Conservation (phyloP, 2,113 vertebrate species). For the Microcebus lehilahytsara region DNA sequence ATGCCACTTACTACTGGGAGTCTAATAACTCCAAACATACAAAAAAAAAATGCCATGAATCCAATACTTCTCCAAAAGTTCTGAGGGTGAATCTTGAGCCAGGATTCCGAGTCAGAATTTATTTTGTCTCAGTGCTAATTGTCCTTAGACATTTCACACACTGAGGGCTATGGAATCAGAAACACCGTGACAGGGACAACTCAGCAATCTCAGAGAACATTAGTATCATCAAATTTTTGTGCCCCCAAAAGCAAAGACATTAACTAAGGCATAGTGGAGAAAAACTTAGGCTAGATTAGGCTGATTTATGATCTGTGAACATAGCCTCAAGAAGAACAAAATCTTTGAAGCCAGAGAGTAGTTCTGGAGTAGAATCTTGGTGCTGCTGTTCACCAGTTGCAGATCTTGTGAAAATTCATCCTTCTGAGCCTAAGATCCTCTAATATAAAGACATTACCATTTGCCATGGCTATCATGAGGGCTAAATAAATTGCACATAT, state of each 20-base stretch:
- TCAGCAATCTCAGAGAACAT: background rate
- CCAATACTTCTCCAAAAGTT: background rate
- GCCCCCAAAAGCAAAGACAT: background rate
- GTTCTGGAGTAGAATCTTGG: too few species aligned
- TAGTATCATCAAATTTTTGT: background rate
- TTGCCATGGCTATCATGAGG: background rate
- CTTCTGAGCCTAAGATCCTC: background rate
- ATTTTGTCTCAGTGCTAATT: background rate
- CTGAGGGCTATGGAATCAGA: background rate
- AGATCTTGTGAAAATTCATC: background rate
- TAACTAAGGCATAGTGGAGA: too few species aligned
- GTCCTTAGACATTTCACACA: background rate
- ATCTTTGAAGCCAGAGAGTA: too few species aligned
- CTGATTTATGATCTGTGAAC: background rate
- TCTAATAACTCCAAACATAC: background rate
- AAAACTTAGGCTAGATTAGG: background rate
- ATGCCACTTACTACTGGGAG: background rate
- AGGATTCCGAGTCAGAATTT: background rate
- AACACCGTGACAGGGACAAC: rapidly evolving
- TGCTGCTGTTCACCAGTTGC: too few species aligned
- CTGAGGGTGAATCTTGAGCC: background rate
- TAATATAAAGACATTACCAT: background rate
- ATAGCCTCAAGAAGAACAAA: background rate
- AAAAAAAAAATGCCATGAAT: background rate
- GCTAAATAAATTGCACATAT: background rate